Base-by-base conservation (phyloP, 2,888 invertebrate genomes). In the Temnothorax rugatulus region DNA sequence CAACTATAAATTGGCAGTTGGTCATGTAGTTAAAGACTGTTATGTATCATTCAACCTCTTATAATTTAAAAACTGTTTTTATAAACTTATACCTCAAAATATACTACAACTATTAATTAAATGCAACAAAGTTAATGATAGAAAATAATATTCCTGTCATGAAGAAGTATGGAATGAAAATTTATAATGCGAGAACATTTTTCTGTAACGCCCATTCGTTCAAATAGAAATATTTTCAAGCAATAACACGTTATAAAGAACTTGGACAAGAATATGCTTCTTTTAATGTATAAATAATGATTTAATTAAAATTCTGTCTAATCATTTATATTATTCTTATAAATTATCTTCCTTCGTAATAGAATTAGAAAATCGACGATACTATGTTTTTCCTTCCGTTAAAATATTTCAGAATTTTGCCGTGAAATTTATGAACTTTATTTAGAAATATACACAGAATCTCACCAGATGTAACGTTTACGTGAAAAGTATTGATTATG, bases 1-100 rank as follows among this genome's bases (percentile, higher is more conserved):
- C 71, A 52, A 87, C 66, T 87, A 81, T 87, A 88, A 88, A 90
- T 86, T 91, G 90, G 89, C 87, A 88, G 91, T 29, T 29, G 29
- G 29, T 91, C 85, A 79, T 83, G 76, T 83, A 52, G 66, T 86
- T 21, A 69, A 68, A 81, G 38, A 82, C 77, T 64, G 76, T 54
- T 77, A 71, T 59, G 38, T 63, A 38, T 79, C 25, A 66, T 64
- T 79, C 63, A 50, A 77, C 11, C 66, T 68, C 5, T 50, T 34
- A 9, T 54, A 54, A 57, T n/a, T 44, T 25, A 38, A 57, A 68
- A 34, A 82, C 11, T 25, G 38, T 13, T 81, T 54, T 57, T 47
- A 34, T 59, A 59, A 71, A 8, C 29, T 59, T 59, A 57, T 71
- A 44, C 7, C 38, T 68, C 15, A 71, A 57, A 73, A 47, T 61